These are phyloP conservation scores for Australoheros scitulus DNA, from an alignment of 2,113 vertebrate species.

Conservation along the genomic window DNA sequence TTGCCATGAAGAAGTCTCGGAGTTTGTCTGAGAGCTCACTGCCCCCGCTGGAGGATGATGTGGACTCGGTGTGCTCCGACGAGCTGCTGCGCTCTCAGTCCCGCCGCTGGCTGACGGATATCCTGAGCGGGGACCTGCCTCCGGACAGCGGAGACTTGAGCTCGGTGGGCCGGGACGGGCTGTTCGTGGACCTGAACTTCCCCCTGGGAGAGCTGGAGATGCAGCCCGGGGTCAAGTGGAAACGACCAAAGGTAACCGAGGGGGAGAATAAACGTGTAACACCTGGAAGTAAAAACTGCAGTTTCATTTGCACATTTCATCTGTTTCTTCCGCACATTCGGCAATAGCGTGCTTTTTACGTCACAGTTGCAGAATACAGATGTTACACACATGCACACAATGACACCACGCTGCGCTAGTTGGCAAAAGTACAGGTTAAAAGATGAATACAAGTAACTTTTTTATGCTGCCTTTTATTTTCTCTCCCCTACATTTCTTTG, in stretches of 20 bases:
- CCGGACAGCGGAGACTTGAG: neutral
- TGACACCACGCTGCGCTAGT: neutral
- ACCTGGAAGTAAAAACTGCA: neutral
- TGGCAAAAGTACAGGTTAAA: too few relatives aligned
- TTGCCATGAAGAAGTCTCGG: conserved; percentile 6
- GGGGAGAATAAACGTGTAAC: neutral
- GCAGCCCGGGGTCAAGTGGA: conserved; percentile 57
- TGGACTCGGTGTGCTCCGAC: conserved; percentile 53
- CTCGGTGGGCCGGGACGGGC: conserved; percentile 41
- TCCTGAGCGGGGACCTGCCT: neutral
- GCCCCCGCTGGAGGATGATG: conserved; percentile 41
- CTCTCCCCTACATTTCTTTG: too few relatives aligned
- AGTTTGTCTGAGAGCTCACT: conserved; percentile 21
- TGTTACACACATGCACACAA: neutral
- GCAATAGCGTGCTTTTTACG: neutral
- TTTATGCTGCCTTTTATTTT: neutral
- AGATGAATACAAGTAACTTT: fast-evolving
- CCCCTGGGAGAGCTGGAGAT: conserved; percentile 61
- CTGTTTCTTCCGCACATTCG: neutral
- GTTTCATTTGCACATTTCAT: neutral
- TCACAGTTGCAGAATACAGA: neutral
- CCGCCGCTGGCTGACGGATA: conserved; percentile 56
- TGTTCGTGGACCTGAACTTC: conserved; percentile 73
- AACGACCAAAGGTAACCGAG: conserved; percentile 65
- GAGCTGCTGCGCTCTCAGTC: conserved; percentile 73